A percentile compares a stretch with the other conserved stretches of the same genome.
Evolutionary conservation across 2,888 invertebrate genomes (phyloP).

Genomic region (Proisotoma minuta): DNA sequence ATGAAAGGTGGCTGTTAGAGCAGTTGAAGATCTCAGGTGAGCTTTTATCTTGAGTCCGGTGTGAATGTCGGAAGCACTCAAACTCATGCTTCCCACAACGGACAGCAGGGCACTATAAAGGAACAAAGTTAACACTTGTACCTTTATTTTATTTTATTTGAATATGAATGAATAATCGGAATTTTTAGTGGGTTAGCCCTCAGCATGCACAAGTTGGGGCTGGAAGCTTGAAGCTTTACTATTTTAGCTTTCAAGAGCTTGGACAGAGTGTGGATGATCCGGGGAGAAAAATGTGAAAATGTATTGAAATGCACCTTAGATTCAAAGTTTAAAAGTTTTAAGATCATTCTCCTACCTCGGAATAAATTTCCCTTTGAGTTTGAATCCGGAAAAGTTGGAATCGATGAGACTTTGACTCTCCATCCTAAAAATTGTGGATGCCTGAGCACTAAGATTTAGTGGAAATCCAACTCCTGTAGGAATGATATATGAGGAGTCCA

Average conservation of each 20-base stretch:
- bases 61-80: constrained; percentile 72
- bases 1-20: constrained; percentile 68
- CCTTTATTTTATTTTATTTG: too few species aligned
- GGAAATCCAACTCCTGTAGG: constrained; percentile 82
- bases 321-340: background rate
- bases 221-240: too few species aligned
- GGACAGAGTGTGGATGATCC: too few species aligned
- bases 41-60: constrained; percentile 80
- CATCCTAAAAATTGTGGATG: constrained; percentile 56
- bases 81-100: constrained; percentile 76
- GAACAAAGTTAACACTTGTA: too few species aligned
- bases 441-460: constrained; percentile 74
- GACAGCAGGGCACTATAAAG: constrained; percentile 71
- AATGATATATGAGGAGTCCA: constrained; percentile 82
- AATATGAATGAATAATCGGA: too few species aligned
- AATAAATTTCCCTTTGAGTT: constrained; percentile 73
- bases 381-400: constrained; percentile 66
- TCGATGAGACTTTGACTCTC: constrained; percentile 73
- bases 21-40: constrained; percentile 78
- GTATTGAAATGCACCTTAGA: too few species aligned
- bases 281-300: too few species aligned
- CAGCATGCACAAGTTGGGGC: too few species aligned
- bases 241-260: too few species aligned
- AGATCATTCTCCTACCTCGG: constrained; percentile 60
- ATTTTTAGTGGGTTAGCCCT: too few species aligned